These are phyloP conservation scores for Dascyllus trimaculatus DNA, from an alignment of 2,113 vertebrate species.

Conservation along the genomic window DNA sequence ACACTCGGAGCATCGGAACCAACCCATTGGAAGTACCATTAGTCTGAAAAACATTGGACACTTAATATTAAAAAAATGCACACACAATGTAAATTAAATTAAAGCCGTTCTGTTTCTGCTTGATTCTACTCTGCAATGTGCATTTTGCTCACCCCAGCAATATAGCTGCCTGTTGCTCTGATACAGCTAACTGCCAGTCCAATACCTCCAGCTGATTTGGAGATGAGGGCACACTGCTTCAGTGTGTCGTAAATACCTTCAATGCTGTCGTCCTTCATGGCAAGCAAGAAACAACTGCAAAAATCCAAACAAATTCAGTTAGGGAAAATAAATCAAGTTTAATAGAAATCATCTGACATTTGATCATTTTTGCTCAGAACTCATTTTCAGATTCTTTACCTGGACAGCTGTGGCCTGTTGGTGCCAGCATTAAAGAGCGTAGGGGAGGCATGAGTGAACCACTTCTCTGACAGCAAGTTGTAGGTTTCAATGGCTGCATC, in stretches of 20 bases:
- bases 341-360: not conserved
- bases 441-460: conserved; percentile 98
- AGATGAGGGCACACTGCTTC: conserved; percentile 97
- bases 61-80: not conserved
- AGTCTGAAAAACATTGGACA: conserved; percentile 84
- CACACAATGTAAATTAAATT: not conserved
- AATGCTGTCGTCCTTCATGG: conserved; percentile 98
- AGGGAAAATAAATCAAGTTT: not conserved
- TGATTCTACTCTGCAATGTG: not conserved
- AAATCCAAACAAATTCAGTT: not conserved
- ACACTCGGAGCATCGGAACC: conserved; percentile 97
- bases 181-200: conserved; percentile 96
- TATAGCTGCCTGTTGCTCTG: conserved; percentile 96
- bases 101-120: not conserved
- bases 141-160: conserved; percentile 90
- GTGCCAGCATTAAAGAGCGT: conserved; percentile 98
- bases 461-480: conserved; percentile 95
- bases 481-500: conserved; percentile 95
- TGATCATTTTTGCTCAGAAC: not conserved
- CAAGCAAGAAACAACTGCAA: conserved; percentile 93
- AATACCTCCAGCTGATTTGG: conserved; percentile 97
- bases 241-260: conserved; percentile 97
- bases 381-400: conserved; percentile 75
- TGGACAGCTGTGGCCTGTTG: conserved; percentile 95
- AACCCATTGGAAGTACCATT: conserved; percentile 96